A percentile compares a stretch with the other conserved stretches of the same genome.
Evolutionary conservation across 2,888 invertebrate species (phyloP).

Genomic region (Coleophora deauratella): DNA sequence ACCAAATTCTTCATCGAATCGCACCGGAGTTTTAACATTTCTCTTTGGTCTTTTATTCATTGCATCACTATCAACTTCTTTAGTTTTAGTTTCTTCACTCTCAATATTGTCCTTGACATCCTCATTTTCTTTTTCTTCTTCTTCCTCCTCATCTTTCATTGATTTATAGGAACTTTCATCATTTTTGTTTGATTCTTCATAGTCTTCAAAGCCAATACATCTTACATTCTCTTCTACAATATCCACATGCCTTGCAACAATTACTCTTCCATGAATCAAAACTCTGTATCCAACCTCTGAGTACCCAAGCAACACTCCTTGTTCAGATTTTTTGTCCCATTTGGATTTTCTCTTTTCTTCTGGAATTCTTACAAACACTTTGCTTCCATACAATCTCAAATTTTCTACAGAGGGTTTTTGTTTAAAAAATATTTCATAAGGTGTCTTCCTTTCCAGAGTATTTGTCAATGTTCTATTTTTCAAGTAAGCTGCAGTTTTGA

Average conservation of each 20-base stretch:
- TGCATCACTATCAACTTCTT: not conserved
- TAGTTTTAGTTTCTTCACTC: conserved; percentile 7
- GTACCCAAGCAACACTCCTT: conserved; percentile 22
- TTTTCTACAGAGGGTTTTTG: not conserved
- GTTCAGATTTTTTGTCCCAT: not conserved
- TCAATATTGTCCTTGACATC: too few species aligned
- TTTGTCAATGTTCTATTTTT: conserved; percentile 24
- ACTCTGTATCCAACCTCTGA: conserved; percentile 24
- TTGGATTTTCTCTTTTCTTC: conserved; percentile 1
- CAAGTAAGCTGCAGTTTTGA: conserved; percentile 24
- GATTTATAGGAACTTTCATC: conserved; percentile 1
- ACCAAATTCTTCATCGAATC: conserved; percentile 15
- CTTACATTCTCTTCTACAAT: conserved; percentile 21
- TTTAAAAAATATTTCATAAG: too few species aligned
- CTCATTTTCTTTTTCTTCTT: not conserved
- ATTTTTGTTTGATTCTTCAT: conserved; percentile 7
- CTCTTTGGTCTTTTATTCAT: conserved; percentile 12
- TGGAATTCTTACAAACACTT: conserved; percentile 2
- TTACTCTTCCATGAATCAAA: conserved; percentile 20
- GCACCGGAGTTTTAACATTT: conserved; percentile 7
- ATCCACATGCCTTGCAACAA: conserved; percentile 21
- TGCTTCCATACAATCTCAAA: conserved; percentile 1
- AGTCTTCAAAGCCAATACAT: conserved; percentile 14
- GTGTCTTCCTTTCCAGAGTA: conserved; percentile 21
- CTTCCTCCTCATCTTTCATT: conserved; percentile 8